Base-by-base conservation (phyloP, 2,113 vertebrate genomes). In the Neogobius melanostomus region DNA sequence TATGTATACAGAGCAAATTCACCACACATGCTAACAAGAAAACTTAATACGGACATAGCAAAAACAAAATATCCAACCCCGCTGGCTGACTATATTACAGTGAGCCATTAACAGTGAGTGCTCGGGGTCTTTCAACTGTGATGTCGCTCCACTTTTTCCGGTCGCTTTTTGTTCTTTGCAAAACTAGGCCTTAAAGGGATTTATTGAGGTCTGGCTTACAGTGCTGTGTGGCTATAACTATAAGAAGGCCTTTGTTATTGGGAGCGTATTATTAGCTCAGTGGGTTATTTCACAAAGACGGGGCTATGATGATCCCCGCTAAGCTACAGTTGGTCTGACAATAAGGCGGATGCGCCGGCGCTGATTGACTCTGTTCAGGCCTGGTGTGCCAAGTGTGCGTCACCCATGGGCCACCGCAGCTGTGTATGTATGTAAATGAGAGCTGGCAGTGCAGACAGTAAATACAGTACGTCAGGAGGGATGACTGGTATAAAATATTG, bases 321-420 rank as follows among this genome's bases (percentile, higher is more conserved):
- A 54, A 36, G 43, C 36, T 69, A 11, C 52, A 64, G 28, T 60
- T 53, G 70, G 57, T 75, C 28, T 53, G 60, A 50, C 44, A 69
- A 44, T 63, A 52, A 42, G 44, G 5, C 71, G 47, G 50, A 78
- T 76, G 49, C 67, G 43, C 54, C 11, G 16, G 61, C 43, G 17
- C 12, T 57, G 67, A 64, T 71, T 71, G 63, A 49, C 21, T 66
- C 14, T 49, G 53, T 57, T 48, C 57, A 45, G 14, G 28, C n/a
- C 66, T 59, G 56, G 52, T 46, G 44, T 47, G n/a, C 59, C 44
- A 2, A 56, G 71, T 74, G 64, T 80, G 16, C 47, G 45, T 51
- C 44, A 50, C 48, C 59, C 68, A 75, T 69, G 28, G 66, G 21
- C 49, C 71, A 68, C 67, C 61, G 72, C 60, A 80, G 71, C 64